Conservation (phyloP, 2,797 vertebrate genomes). For the Rhinella marina region DNA sequence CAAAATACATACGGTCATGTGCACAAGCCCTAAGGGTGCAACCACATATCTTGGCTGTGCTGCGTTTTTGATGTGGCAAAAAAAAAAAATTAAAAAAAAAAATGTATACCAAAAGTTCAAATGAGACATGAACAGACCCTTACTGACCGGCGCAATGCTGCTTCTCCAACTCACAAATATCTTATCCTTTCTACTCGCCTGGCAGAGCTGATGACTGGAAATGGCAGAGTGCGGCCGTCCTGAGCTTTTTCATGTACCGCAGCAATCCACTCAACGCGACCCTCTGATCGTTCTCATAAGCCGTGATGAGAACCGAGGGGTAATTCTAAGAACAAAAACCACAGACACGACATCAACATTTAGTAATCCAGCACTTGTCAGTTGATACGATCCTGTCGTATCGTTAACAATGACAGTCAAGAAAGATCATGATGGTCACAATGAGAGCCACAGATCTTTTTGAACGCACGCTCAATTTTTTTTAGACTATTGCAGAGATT, state of each 20-base stretch:
- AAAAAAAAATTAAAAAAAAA: too few relatives aligned
- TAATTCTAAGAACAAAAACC: conserved; percentile 75
- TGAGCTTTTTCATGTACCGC: conserved; percentile 80
- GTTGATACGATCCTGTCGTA: background rate
- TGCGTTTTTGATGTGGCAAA: too few relatives aligned
- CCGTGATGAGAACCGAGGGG: conserved; percentile 90
- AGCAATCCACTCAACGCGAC: conserved; percentile 82
- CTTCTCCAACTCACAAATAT: background rate
- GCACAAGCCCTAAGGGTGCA: too few relatives aligned
- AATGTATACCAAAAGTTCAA: too few relatives aligned
- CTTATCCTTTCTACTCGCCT: conserved; percentile 63
- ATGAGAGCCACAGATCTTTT: background rate
- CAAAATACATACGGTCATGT: too few relatives aligned
- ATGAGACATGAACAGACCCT: too few relatives aligned
- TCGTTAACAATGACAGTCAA: background rate
- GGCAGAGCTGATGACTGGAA: conserved; percentile 64
- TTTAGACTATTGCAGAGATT: too few relatives aligned
- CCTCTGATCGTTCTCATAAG: conserved; percentile 83
- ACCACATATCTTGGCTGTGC: too few relatives aligned
- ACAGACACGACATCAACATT: background rate
- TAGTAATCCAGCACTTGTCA: background rate
- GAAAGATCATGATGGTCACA: background rate
- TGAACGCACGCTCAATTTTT: too few relatives aligned
- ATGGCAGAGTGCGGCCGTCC: conserved; percentile 75
- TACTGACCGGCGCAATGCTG: background rate